Percentiles rank a stretch among this genome's conserved stretches.
Evolutionary conservation across 2,888 invertebrate species (phyloP).

Genomic region (Autographa gamma): DNA sequence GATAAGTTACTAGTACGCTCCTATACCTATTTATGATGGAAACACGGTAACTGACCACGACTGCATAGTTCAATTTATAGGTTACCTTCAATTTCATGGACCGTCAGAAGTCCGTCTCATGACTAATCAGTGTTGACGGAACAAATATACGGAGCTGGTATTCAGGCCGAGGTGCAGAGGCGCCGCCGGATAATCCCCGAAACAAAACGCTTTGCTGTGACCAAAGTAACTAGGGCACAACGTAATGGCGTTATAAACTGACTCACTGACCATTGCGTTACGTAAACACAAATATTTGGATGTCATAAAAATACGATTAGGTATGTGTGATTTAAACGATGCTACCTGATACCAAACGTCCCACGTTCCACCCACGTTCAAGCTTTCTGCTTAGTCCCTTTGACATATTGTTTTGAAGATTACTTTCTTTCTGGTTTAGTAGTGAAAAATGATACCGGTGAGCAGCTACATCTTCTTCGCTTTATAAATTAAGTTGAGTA

Average conservation of each 20-base stretch:
- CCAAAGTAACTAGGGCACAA: constrained; percentile 69
- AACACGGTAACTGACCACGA: background rate
- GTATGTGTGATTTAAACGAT: constrained; percentile 58
- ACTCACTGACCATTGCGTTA: constrained; percentile 67
- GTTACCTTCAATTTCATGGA: constrained; percentile 40
- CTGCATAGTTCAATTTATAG: constrained; percentile 13
- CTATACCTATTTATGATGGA: background rate
- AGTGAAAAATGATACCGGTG: constrained; percentile 34
- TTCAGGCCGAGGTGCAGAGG: constrained; percentile 73
- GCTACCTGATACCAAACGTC: constrained; percentile 56
- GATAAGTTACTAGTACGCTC: background rate
- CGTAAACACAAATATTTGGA: constrained; percentile 64
- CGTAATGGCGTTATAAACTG: constrained; percentile 62
- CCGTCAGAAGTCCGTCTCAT: constrained; percentile 25
- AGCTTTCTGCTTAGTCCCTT: constrained; percentile 53
- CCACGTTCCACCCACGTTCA: constrained; percentile 56
- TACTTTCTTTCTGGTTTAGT: constrained; percentile 51
- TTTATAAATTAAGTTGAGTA: constrained; percentile 41
- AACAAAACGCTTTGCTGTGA: constrained; percentile 67
- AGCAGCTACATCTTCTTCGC: constrained; percentile 30
- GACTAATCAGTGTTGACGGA: constrained; percentile 69
- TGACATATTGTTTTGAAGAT: constrained; percentile 51
- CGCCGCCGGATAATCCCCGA: constrained; percentile 71
- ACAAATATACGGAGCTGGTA: constrained; percentile 71
- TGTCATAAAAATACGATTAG: constrained; percentile 53